These are phyloP conservation scores for Typhlichthys subterraneus DNA, from an alignment of 2,797 vertebrate genomes.

Conservation along the genomic window DNA sequence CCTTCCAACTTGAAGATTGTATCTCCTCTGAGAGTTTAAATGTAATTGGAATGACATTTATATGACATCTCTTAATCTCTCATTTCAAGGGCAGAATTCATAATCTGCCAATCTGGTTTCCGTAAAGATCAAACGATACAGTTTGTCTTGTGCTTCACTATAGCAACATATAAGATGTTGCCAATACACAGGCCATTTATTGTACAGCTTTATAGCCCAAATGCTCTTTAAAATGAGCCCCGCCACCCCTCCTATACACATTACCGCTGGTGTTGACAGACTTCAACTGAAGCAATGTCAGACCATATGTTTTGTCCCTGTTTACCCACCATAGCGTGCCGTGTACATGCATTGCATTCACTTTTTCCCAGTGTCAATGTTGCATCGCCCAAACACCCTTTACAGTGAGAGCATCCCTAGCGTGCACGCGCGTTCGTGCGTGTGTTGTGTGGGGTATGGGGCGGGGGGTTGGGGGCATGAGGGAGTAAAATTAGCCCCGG, in stretches of 20 bases:
- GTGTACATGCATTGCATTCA: slow-evolving; percentile 75
- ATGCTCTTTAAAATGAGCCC: slow-evolving; percentile 76
- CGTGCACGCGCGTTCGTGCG: slow-evolving; percentile 50
- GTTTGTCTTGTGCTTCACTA: slow-evolving; percentile 64
- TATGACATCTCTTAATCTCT: slow-evolving; percentile 59
- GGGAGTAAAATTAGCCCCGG: slow-evolving; percentile 69
- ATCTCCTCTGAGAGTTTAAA: slow-evolving; percentile 44
- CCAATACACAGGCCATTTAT: slow-evolving; percentile 36
- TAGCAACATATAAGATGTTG: slow-evolving; percentile 65
- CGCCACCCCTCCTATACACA: slow-evolving; percentile 20
- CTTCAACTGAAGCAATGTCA: slow-evolving; percentile 71
- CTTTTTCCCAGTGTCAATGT: slow-evolving; percentile 73
- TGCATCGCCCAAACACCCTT: slow-evolving; percentile 55
- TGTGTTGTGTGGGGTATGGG: slow-evolving; percentile 20
- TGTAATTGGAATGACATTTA: slow-evolving; percentile 60
- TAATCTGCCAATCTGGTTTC: slow-evolving; percentile 56
- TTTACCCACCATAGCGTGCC: slow-evolving; percentile 74
- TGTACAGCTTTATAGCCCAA: slow-evolving; percentile 64
- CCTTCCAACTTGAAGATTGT: slow-evolving; percentile 41
- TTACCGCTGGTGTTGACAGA: slow-evolving; percentile 72
- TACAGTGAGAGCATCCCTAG: slow-evolving; percentile 50
- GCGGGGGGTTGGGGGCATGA: slow-evolving; percentile 24
- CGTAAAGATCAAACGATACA: slow-evolving; percentile 57
- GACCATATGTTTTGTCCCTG: slow-evolving; percentile 67
- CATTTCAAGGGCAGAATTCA: slow-evolving; percentile 58